Conservation (phyloP, 1,140 invertebrate species). For the Eupristina koningsbergeri region DNA sequence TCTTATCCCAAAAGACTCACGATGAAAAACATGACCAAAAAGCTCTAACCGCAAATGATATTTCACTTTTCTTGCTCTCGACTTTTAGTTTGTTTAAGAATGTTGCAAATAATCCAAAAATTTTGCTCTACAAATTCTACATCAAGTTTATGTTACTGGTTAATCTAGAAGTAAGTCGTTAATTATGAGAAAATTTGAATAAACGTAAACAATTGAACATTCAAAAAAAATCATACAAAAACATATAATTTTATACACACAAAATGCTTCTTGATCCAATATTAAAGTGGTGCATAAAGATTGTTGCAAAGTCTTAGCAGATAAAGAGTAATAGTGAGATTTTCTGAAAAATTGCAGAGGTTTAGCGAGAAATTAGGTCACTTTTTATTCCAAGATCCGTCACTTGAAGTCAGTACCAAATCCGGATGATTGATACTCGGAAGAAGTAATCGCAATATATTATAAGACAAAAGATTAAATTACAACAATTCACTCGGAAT, state of each 20-base stretch:
- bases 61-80: constrained; percentile 12
- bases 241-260: background rate
- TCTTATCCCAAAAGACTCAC: background rate
- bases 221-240: background rate
- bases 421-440: background rate
- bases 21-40: background rate
- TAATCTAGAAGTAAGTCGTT: background rate
- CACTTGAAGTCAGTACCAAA: background rate
- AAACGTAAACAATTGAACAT: background rate
- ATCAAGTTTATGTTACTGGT: background rate
- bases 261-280: background rate
- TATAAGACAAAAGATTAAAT: background rate
- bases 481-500: background rate
- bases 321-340: background rate
- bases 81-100: background rate
- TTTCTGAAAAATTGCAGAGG: background rate
- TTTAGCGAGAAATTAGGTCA: background rate
- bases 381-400: background rate
- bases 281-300: background rate
- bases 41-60: background rate
- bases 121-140: background rate
- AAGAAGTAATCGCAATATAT: background rate
- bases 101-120: background rate
- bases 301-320: background rate
- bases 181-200: background rate